Evolutionary conservation across 2,888 invertebrate species (phyloP).

Genomic region (Eilema griseolum): DNA sequence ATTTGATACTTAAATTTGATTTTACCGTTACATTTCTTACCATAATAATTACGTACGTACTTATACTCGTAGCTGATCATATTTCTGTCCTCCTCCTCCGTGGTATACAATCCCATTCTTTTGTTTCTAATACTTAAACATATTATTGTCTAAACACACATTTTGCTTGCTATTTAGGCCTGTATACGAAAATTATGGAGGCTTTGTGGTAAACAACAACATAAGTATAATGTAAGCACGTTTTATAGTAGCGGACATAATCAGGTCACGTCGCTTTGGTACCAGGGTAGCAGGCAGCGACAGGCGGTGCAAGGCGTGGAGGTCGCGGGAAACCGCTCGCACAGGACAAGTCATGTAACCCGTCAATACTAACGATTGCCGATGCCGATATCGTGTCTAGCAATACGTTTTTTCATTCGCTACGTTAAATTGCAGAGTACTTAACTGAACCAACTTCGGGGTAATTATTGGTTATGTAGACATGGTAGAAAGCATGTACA

Average conservation of each 20-base stretch:
- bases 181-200: not conserved
- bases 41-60: no score
- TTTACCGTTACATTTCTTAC: no score
- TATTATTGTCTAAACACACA: not conserved
- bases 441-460: slow-evolving; percentile 9
- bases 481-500: not conserved
- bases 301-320: slow-evolving; percentile 60
- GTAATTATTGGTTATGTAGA: slow-evolving; percentile 11
- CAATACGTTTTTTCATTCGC: slow-evolving; percentile 9
- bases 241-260: slow-evolving; percentile 6
- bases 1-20: no score
- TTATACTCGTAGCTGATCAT: no score
- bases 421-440: slow-evolving; percentile 14
- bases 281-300: slow-evolving; percentile 37
- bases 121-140: slow-evolving; percentile 12
- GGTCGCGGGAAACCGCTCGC: slow-evolving; percentile 29
- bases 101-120: no score
- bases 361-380: slow-evolving; percentile 12
- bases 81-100: no score
- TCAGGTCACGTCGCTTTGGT: slow-evolving; percentile 28
- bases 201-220: not conserved
- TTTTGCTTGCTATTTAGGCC: not conserved
- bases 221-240: no score
- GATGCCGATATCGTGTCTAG: slow-evolving; percentile 18
- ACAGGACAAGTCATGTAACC: slow-evolving; percentile 16